Conservation (phyloP, 2,113 vertebrate genomes). For the Pan paniscus region DNA sequence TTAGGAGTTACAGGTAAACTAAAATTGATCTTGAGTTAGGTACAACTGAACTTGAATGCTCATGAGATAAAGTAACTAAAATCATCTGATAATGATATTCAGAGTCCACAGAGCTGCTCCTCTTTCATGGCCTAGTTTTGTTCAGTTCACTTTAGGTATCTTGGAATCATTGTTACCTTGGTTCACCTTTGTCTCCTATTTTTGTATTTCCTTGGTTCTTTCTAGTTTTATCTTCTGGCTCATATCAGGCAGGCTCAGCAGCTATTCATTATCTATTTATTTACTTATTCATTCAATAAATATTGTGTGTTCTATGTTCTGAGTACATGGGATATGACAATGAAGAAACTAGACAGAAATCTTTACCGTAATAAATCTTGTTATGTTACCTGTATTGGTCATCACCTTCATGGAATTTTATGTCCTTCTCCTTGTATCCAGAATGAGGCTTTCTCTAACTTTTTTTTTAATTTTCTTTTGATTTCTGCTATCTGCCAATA, state of each 20-base stretch:
- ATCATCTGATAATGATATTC: neutral
- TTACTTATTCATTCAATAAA: neutral
- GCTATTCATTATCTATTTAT: neutral
- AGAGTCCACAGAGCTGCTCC: neutral
- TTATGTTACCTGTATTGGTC: neutral
- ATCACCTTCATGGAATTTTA: neutral
- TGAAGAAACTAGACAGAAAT: neutral
- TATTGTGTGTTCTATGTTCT: too few relatives aligned
- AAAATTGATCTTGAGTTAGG: neutral
- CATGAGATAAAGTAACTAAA: neutral
- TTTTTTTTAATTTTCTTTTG: neutral
- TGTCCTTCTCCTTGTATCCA: neutral
- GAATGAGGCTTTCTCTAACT: neutral
- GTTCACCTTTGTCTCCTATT: neutral
- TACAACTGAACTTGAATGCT: neutral
- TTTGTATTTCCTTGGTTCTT: neutral
- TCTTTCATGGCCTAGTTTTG: neutral
- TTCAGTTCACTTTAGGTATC: neutral
- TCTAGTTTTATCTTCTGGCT: neutral
- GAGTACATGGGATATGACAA: neutral
- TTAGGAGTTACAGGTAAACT: neutral
- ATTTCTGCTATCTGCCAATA: neutral
- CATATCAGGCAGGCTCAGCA: neutral
- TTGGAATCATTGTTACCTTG: neutral
- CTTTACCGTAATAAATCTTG: rapidly evolving